A percentile compares a stretch with the other conserved stretches of the same genome.
Evolutionary conservation across 2,113 vertebrate genomes (phyloP).

Genomic region (Alaudala cheleensis): DNA sequence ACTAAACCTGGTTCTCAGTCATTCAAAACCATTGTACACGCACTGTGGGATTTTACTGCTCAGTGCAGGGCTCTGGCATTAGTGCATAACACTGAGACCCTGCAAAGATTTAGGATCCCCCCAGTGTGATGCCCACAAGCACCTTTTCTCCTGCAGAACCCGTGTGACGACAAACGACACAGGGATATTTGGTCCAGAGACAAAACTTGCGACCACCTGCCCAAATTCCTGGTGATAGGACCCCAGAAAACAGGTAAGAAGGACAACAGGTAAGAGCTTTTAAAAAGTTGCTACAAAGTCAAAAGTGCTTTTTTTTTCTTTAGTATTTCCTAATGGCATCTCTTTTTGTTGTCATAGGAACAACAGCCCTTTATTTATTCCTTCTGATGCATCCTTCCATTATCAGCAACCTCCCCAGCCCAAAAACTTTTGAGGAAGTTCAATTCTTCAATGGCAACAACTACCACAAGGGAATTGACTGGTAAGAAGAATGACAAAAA

Average conservation of each 20-base stretch:
- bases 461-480: slow-evolving; percentile 98
- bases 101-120: not conserved
- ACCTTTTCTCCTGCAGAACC: slow-evolving; percentile 68
- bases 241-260: slow-evolving; percentile 83
- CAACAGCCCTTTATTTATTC: slow-evolving; percentile 97
- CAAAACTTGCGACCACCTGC: slow-evolving; percentile 81
- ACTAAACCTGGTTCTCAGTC: not conserved
- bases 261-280: not conserved
- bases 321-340: not conserved
- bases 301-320: not conserved
- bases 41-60: not conserved
- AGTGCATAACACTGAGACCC: not conserved
- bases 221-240: slow-evolving; percentile 82
- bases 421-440: slow-evolving; percentile 96
- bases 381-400: slow-evolving; percentile 97
- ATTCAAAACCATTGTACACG: not conserved
- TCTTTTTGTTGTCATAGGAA: slow-evolving; percentile 78
- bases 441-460: slow-evolving; percentile 99
- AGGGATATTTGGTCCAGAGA: slow-evolving; percentile 84
- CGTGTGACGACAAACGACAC: slow-evolving; percentile 82
- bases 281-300: not conserved
- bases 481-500: slow-evolving; percentile 78
- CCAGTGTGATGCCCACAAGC: not conserved
- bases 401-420: slow-evolving; percentile 92
- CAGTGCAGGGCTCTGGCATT: not conserved